Conservation (phyloP, 2,797 vertebrate species). For the Platalea minor region DNA sequence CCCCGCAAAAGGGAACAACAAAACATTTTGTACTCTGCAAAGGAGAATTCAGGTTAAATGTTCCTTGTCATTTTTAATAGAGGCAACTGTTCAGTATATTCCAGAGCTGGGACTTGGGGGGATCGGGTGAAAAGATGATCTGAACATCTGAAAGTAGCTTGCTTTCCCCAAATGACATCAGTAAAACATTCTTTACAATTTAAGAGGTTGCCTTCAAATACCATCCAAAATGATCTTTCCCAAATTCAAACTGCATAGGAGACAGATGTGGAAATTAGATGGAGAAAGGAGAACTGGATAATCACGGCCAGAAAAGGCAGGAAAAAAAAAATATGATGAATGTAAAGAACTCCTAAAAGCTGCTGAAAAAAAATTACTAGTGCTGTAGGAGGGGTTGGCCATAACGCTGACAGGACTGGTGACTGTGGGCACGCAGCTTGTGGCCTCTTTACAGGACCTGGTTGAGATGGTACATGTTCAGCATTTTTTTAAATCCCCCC, state of each 20-base stretch:
- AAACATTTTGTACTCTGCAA: constrained; percentile 15
- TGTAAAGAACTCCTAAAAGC: background rate
- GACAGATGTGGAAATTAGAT: background rate
- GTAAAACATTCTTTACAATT: background rate
- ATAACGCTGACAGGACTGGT: background rate
- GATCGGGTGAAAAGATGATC: constrained; percentile 7
- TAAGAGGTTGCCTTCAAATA: constrained; percentile 31
- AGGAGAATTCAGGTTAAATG: constrained; percentile 35
- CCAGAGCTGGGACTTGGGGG: constrained; percentile 71
- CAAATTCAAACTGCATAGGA: background rate
- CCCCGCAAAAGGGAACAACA: background rate
- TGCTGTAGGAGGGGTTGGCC: background rate
- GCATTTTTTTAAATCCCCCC: background rate
- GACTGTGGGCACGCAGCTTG: background rate
- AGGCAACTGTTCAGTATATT: constrained; percentile 53
- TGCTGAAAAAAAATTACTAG: background rate
- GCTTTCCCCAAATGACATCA: constrained; percentile 3
- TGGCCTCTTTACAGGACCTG: background rate
- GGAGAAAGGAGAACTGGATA: background rate
- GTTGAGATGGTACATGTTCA: background rate
- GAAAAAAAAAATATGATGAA: background rate
- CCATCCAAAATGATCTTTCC: background rate
- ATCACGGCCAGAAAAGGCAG: background rate
- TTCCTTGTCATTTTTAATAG: constrained; percentile 44
- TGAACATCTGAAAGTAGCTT: constrained; percentile 32